Percentiles rank a stretch among this genome's conserved stretches.
phyloP scores from a whole-genome alignment of 2,888 invertebrate species.

The Ophioninae sp. region DNA sequence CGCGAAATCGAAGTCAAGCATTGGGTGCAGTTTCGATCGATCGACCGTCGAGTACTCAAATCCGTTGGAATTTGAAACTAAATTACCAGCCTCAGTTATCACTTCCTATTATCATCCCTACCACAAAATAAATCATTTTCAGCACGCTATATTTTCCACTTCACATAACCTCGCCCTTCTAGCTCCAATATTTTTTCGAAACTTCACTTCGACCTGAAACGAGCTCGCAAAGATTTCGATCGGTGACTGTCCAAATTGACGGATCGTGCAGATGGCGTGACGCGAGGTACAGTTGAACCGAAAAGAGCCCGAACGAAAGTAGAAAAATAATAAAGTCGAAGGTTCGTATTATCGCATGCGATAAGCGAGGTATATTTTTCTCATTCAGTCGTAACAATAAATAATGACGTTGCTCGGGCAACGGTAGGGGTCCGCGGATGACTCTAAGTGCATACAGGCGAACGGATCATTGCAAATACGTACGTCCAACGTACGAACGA shows the following conservation, averaged over 20 bases:
- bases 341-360: not conserved
- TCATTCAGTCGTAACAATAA: slow-evolving; percentile 37
- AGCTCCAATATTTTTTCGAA: not conserved
- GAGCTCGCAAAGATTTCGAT: too few relatives aligned
- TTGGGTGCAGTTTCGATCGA: too few relatives aligned
- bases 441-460: not conserved
- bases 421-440: slow-evolving; percentile 18
- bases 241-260: not conserved
- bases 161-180: not conserved
- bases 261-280: slow-evolving; percentile 5
- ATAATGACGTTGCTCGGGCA: slow-evolving; percentile 26
- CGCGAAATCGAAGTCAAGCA: too few relatives aligned
- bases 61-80: too few relatives aligned
- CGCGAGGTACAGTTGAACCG: not conserved
- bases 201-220: not conserved
- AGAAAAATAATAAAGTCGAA: not conserved
- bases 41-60: too few relatives aligned
- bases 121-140: too few relatives aligned
- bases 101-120: too few relatives aligned
- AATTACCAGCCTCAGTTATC: too few relatives aligned
- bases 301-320: slow-evolving; percentile 1
- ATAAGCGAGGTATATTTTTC: slow-evolving; percentile 11
- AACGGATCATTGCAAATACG: not conserved
- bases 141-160: too few relatives aligned
- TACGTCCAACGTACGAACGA: not conserved